phyloP scores from a whole-genome alignment of 2,888 invertebrate species.

The Tetheella fluctuosa region DNA sequence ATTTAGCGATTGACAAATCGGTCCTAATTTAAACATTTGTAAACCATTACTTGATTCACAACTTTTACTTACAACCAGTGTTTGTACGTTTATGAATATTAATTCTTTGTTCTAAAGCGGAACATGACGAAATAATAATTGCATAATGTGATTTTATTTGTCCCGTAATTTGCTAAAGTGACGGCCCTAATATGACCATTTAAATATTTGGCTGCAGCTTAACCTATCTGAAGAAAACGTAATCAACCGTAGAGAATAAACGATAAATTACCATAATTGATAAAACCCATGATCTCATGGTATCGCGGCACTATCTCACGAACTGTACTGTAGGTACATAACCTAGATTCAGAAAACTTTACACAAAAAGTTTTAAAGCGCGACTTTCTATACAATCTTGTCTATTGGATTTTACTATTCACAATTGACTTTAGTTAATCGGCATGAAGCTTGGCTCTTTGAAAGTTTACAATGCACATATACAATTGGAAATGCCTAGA shows the following conservation, averaged over 20 bases:
- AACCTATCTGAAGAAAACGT: background rate
- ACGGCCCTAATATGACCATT: background rate
- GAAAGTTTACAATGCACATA: constrained; percentile 26
- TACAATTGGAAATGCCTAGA: constrained; percentile 20
- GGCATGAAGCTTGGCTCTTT: constrained; percentile 28
- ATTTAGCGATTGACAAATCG: too few relatives aligned
- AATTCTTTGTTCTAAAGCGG: background rate
- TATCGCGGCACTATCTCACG: constrained; percentile 50
- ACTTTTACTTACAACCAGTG: background rate
- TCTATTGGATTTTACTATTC: constrained; percentile 28
- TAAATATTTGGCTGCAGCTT: background rate
- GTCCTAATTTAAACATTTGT: background rate
- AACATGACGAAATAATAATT: background rate
- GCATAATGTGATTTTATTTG: background rate
- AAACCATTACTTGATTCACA: background rate
- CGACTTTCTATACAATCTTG: constrained; percentile 51
- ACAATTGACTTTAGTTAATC: constrained; percentile 26
- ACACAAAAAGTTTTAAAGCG: constrained; percentile 41
- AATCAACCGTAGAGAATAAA: constrained; percentile 19
- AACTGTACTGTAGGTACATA: constrained; percentile 46
- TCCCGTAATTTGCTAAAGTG: background rate
- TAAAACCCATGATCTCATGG: constrained; percentile 35
- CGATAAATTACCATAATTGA: constrained; percentile 20
- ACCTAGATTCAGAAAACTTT: constrained; percentile 47
- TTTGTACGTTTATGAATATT: background rate